These are phyloP conservation scores for Anguilla pacifica DNA, from an alignment of 2,797 vertebrate genomes.

Conservation along the genomic window DNA sequence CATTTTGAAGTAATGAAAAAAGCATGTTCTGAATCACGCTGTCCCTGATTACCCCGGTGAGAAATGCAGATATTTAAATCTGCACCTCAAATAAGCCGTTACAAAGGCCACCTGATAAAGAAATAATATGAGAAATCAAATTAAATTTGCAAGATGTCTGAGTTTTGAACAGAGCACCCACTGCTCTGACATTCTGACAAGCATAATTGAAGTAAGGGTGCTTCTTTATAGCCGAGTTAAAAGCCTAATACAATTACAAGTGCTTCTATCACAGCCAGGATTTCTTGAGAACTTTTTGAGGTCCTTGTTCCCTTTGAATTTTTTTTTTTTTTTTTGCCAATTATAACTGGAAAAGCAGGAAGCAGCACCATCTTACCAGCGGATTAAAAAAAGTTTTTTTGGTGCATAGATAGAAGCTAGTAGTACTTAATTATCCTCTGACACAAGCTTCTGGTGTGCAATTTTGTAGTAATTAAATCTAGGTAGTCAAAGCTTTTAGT, in stretches of 20 bases:
- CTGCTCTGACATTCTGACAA: slow-evolving; percentile 52
- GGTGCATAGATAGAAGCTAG: neutral
- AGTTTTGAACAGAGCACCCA: slow-evolving; percentile 25
- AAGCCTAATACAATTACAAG: slow-evolving; percentile 63
- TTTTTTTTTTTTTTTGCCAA: slow-evolving; percentile 50
- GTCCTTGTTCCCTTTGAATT: slow-evolving; percentile 28
- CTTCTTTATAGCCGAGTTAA: slow-evolving; percentile 53
- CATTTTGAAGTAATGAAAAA: neutral
- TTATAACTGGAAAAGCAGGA: slow-evolving; percentile 57
- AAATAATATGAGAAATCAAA: slow-evolving; percentile 42
- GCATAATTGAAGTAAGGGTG: slow-evolving; percentile 50
- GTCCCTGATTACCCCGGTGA: neutral
- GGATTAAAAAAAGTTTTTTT: slow-evolving; percentile 20
- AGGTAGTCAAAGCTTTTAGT: neutral
- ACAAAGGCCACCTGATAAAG: slow-evolving; percentile 42
- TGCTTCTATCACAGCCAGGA: slow-evolving; percentile 51
- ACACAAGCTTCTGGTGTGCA: neutral
- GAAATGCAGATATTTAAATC: slow-evolving; percentile 29
- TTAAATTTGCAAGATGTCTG: slow-evolving; percentile 39
- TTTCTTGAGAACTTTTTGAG: slow-evolving; percentile 29
- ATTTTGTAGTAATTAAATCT: neutral
- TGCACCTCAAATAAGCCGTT: slow-evolving; percentile 46
- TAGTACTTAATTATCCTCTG: neutral
- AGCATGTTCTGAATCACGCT: neutral
- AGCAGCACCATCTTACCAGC: slow-evolving; percentile 5